Evolutionary conservation across 2,797 vertebrate species (phyloP), one percentile per base, ranked within the genome.

Genomic region (Syngnathus acus): DNA sequence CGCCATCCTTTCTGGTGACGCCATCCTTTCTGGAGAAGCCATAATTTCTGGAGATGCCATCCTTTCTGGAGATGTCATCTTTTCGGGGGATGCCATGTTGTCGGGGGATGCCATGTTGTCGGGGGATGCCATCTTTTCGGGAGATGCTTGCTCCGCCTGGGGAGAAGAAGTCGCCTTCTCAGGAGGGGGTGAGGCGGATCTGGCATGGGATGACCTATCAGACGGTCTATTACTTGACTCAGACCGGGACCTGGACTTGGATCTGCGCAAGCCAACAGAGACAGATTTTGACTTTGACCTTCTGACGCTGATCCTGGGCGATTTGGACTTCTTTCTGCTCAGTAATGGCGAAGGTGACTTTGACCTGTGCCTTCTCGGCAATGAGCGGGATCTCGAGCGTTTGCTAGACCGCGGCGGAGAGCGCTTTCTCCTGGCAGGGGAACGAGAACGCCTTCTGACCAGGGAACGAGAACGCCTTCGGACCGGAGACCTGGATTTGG

Each of bases 401-500:
- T 80, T 87, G 38, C 65, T 54, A 55, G 83, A 81, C 63, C 78
- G 79, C 1, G 69, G 78, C 8, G 85, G 82, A 9, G 87, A 87
- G 17, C 82, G 80, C n/a, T 84, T 88, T 71, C 72, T 82, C 63
- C 69, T 77, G 42, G 68, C 76, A 17, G 87, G 84, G 2, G 90
- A 89, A n/a, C 81, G 73, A 38, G 94, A 86, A 7, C 84, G 86
- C 47, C 72, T 86, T 76, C 82, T 83, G 68, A 78, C 32, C 32
- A 32, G 4, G 32, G 32, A 32, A n/a, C 81, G 73, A 38, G 94
- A 86, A 9, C 84, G 86, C 47, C 72, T 86, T 76, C 82, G 83
- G 68, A 78, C 78, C 17, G 88, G 88, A 0, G 93, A 92, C 38
- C 87, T 88, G n/a, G 93, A 92, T 72, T 90, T 91, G 19, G 92